phyloP scores from a whole-genome alignment of 1,140 invertebrate species.

The Apis dorsata region DNA sequence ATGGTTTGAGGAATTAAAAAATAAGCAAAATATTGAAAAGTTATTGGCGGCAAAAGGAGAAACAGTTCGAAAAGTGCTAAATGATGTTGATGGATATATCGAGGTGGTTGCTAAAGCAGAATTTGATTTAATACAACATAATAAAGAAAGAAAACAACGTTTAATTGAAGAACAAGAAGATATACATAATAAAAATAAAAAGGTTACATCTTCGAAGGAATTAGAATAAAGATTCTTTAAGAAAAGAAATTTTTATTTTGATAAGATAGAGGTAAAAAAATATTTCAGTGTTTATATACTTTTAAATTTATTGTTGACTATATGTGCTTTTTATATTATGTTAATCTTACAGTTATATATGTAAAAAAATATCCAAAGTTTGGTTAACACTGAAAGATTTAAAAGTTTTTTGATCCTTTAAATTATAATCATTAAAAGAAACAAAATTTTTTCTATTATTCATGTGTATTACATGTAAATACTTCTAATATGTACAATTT shows the following conservation, averaged over 20 bases:
- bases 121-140: constrained; percentile 13
- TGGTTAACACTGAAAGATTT: constrained; percentile 25
- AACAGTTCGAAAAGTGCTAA: constrained; percentile 81
- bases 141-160: not conserved
- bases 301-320: constrained; percentile 54
- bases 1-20: constrained; percentile 90
- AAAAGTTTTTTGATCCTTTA: constrained; percentile 7
- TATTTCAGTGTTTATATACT: constrained; percentile 39
- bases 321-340: constrained; percentile 6
- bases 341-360: constrained; percentile 1
- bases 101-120: constrained; percentile 66
- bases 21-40: constrained; percentile 91
- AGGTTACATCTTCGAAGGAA: constrained; percentile 18
- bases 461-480: constrained; percentile 19
- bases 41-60: constrained; percentile 92
- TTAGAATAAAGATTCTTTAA: not conserved
- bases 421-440: not conserved
- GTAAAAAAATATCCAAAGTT: constrained; percentile 32
- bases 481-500: constrained; percentile 49
- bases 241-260: not conserved
- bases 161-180: constrained; percentile 4
- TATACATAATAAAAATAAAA: constrained; percentile 4
- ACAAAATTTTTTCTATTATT: not conserved
- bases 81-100: constrained; percentile 69
- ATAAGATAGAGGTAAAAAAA: not conserved